Evolutionary conservation across 2,797 vertebrate genomes (phyloP).

Genomic region (Sebastolobus altivelis): DNA sequence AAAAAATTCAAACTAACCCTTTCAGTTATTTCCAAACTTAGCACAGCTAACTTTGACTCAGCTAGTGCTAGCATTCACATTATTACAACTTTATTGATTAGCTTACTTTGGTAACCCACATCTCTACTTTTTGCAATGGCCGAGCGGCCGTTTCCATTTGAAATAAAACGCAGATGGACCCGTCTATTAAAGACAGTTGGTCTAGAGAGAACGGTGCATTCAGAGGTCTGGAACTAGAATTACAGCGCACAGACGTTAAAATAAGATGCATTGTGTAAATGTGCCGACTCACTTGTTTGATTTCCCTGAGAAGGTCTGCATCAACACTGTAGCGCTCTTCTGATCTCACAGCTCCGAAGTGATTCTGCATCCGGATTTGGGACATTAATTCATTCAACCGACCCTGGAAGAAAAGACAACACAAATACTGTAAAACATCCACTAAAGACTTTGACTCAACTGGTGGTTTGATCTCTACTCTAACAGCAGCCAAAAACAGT

Average conservation of each 20-base stretch:
- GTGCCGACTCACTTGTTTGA: slow-evolving; percentile 89
- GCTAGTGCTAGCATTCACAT: too few relatives aligned
- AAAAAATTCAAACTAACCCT: too few relatives aligned
- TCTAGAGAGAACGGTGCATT: not conserved
- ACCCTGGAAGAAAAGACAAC: slow-evolving; percentile 83
- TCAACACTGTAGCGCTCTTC: slow-evolving; percentile 96
- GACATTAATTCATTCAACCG: slow-evolving; percentile 98
- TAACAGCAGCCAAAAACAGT: not conserved
- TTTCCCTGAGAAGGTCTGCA: slow-evolving; percentile 93
- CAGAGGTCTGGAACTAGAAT: not conserved
- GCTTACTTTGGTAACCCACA: too few relatives aligned
- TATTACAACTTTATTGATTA: too few relatives aligned
- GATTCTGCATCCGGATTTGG: slow-evolving; percentile 99
- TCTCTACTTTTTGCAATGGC: too few relatives aligned
- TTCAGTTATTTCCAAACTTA: too few relatives aligned
- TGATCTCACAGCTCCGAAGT: slow-evolving; percentile 93
- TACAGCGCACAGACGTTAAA: not conserved
- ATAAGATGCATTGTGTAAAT: not conserved
- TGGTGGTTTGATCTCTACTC: not conserved
- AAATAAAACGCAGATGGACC: too few relatives aligned
- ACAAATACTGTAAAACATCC: not conserved
- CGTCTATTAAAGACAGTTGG: too few relatives aligned
- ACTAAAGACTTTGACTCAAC: not conserved
- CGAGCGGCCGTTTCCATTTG: too few relatives aligned
- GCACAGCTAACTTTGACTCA: too few relatives aligned